Evolutionary conservation across 1,140 invertebrate species (phyloP), one percentile per base, ranked within the genome.

Genomic region (Harpegnathos saltator): DNA sequence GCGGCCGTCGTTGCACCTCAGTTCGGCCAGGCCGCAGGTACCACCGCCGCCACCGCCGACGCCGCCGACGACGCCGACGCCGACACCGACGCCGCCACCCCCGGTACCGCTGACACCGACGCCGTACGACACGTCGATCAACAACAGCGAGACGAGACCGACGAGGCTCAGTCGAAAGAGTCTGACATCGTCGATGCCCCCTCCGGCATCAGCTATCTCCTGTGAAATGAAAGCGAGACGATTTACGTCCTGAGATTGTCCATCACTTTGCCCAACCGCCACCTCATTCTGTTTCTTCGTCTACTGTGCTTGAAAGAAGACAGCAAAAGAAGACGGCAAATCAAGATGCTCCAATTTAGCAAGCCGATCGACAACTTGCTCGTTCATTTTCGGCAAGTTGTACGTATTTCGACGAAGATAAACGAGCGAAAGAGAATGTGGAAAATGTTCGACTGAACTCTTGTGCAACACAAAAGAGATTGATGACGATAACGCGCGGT

Each of bases 21-120:
- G 97, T 94, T 98, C 97, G 71, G 97, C 97, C 87, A 98, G 96
- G 87, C 97, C 95, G 93, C 97, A 96, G 73, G 96, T 88, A 84
- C 91, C 89, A 54, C 82, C 84, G 56, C 84, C 77, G 48, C 59
- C 68, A 61, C 85, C 82, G 54, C 81, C 82, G 58, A 14, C 54
- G 15, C 69, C 71, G 33, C 33, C 78, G n/a, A 24, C 85, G 54
- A 26, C 89, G 59, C 58, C 44, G 1, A 24, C 85, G 54, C 29
- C 89, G 59, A 38, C 44, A 0, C 24, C 17, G 15, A 12, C 15
- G 19, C 54, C 14, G 22, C 26, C 19, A 12, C 48, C 62, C 0
- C 26, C 38, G 1, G n/a, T 44, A 15, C 75, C 52, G n/a, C 75
- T 38, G 22, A 58, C 33, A 33, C 75, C 75, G 33, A 24, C 33